These are phyloP conservation scores for Drosophila suboccidentalis DNA, from an alignment of 2,888 invertebrate species.

Conservation along the genomic window DNA sequence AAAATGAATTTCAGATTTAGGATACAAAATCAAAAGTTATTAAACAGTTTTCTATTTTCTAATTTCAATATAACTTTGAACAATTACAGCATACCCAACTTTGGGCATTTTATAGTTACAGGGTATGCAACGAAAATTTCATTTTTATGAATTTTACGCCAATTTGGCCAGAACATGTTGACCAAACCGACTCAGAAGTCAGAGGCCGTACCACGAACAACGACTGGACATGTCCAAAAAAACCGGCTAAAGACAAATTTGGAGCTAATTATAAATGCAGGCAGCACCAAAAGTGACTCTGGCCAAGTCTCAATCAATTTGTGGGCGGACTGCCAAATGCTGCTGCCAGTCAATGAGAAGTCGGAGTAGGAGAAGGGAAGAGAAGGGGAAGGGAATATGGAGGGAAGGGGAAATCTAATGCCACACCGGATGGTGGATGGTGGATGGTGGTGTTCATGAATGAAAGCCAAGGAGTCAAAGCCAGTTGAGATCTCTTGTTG, in stretches of 20 bases:
- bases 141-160: conserved; percentile 67
- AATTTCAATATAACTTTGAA: too few relatives aligned
- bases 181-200: conserved; percentile 27
- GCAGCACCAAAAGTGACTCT: conserved; percentile 58
- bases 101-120: background rate
- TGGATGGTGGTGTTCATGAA: conserved; percentile 59
- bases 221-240: conserved; percentile 69
- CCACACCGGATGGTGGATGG: conserved; percentile 42
- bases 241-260: conserved; percentile 73
- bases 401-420: background rate
- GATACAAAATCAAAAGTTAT: background rate
- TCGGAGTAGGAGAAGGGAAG: background rate
- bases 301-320: conserved; percentile 21
- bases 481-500: conserved; percentile 24
- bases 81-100: background rate
- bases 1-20: background rate
- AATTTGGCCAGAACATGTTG: conserved; percentile 62
- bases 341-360: conserved; percentile 17
- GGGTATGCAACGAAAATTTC: conserved; percentile 48
- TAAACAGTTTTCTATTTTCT: background rate
- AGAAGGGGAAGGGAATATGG: background rate
- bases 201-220: background rate
- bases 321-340: conserved; percentile 56
- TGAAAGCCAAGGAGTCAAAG: conserved; percentile 48
- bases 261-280: conserved; percentile 78